Conservation (phyloP, 2,113 vertebrate genomes). For the Chaenogobius annularis region DNA sequence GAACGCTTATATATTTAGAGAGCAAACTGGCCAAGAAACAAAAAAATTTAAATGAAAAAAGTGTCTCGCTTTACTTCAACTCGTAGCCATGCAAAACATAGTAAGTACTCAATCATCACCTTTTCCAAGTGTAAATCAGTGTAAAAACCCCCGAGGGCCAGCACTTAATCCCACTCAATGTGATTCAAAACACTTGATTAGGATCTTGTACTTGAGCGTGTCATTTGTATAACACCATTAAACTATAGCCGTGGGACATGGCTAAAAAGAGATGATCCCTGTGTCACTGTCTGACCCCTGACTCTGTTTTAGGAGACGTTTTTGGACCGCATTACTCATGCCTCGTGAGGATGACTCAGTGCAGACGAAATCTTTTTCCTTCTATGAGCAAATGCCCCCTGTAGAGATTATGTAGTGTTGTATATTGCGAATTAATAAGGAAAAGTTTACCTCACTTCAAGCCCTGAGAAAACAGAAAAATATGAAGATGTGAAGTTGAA, state of each 20-base stretch:
- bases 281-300: slow-evolving; percentile 18
- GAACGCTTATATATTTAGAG: no score
- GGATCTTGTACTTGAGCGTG: background rate
- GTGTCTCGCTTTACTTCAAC: background rate
- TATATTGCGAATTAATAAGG: background rate
- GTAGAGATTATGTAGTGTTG: background rate
- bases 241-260: background rate
- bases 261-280: background rate
- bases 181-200: background rate
- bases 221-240: slow-evolving; percentile 1
- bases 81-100: background rate
- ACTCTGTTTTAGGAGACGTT: slow-evolving; percentile 2
- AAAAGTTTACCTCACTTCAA: background rate
- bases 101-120: background rate
- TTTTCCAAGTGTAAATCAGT: background rate
- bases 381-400: background rate
- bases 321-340: slow-evolving; percentile 2
- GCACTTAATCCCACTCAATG: background rate
- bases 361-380: background rate
- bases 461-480: background rate
- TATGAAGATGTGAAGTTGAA: background rate
- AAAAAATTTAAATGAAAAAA: no score
- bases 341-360: slow-evolving; percentile 13
- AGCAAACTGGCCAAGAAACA: no score
- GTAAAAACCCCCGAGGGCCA: background rate